These are phyloP conservation scores for Hipposideros armiger DNA, from an alignment of 2,113 vertebrate genomes.

Conservation along the genomic window DNA sequence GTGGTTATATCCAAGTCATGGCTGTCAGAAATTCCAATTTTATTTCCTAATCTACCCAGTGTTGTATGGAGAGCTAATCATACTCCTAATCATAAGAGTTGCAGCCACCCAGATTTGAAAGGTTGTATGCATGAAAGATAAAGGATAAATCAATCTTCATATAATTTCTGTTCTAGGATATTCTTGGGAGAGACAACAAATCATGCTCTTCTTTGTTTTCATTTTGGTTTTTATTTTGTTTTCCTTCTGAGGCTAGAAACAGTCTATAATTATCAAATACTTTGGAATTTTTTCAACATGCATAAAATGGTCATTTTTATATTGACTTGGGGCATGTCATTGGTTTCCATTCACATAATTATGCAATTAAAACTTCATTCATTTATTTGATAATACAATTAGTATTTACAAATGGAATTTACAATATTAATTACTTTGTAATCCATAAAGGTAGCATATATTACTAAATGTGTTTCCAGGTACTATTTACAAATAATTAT, in stretches of 20 bases:
- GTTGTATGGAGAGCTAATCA: not conserved
- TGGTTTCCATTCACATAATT: not conserved
- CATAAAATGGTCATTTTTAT: not conserved
- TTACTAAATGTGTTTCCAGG: not conserved
- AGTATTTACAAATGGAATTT: constrained; percentile 23
- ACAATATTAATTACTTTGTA: constrained; percentile 18
- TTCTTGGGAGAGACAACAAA: not conserved
- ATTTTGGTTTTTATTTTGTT: not conserved
- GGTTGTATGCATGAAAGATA: not conserved
- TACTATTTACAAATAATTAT: constrained; percentile 19
- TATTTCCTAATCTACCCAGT: not conserved
- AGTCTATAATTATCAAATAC: not conserved
- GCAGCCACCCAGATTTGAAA: not conserved
- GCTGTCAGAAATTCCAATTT: constrained; percentile 53
- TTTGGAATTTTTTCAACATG: not conserved
- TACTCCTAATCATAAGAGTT: not conserved
- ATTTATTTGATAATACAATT: constrained; percentile 14
- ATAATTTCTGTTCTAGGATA: not conserved
- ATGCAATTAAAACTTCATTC: not conserved
- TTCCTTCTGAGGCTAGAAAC: not conserved
- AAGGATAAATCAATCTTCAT: constrained; percentile 15
- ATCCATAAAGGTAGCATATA: not conserved
- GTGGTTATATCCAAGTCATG: not conserved
- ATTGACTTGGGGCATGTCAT: not conserved
- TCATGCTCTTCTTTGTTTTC: not conserved